These are phyloP conservation scores for Notamacropus eugenii DNA, from an alignment of 2,797 vertebrate genomes.

Conservation along the genomic window DNA sequence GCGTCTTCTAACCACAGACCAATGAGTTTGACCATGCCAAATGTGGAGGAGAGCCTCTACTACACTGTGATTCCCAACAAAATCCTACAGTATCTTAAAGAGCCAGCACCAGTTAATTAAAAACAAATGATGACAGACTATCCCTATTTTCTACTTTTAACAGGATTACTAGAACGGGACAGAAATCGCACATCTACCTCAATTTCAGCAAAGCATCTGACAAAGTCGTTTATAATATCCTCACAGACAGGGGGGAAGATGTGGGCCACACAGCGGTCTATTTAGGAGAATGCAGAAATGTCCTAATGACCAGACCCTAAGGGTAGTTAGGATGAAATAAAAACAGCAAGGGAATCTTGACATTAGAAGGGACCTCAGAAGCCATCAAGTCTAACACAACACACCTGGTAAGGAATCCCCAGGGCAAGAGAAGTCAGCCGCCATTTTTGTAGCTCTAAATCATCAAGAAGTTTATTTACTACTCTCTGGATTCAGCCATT, in stretches of 20 bases:
- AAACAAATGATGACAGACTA: neutral
- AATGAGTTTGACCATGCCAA: neutral
- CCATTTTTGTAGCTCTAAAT: neutral
- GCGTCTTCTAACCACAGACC: neutral
- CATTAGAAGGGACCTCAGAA: neutral
- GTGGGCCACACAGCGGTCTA: neutral
- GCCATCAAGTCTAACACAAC: neutral
- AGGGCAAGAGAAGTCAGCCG: neutral
- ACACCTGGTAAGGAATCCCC: neutral
- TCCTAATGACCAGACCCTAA: neutral
- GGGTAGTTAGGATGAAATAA: neutral
- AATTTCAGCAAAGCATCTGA: neutral
- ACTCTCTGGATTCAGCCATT: neutral
- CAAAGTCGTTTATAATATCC: neutral
- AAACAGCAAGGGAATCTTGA: neutral
- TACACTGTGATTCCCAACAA: neutral
- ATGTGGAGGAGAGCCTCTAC: rapidly evolving
- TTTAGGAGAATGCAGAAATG: neutral
- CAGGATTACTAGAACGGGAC: neutral
- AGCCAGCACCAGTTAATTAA: neutral
- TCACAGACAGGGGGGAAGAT: neutral
- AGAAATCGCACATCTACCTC: neutral
- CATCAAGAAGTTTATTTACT: neutral
- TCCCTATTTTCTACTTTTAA: neutral
- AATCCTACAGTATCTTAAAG: neutral